Conservation (phyloP, 1,140 invertebrate genomes). For the Sycophaga agraensis region DNA sequence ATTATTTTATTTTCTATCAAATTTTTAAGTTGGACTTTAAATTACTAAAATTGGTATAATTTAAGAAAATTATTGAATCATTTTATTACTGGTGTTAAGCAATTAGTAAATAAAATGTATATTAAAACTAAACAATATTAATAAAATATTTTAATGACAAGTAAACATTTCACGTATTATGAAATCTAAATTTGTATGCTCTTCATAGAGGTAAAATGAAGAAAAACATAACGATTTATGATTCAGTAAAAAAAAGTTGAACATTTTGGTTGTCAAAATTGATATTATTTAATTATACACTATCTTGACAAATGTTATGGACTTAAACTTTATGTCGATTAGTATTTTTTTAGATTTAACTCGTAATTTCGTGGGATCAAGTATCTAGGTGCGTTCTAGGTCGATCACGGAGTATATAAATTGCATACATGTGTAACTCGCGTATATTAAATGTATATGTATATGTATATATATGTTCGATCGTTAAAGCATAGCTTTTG, state of each 20-base stretch:
- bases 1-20: slow-evolving; percentile 2
- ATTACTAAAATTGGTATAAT: too few species aligned
- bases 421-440: slow-evolving; percentile 17
- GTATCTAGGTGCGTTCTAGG: slow-evolving; percentile 33
- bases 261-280: too few species aligned
- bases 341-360: slow-evolving; percentile 12
- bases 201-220: too few species aligned
- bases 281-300: slow-evolving; percentile 3
- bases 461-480: slow-evolving; percentile 40
- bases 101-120: too few species aligned
- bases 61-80: too few species aligned
- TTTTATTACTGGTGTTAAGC: too few species aligned
- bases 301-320: background rate
- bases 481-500: slow-evolving; percentile 42
- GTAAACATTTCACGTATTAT: background rate
- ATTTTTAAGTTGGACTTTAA: slow-evolving; percentile 7
- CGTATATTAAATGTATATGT: slow-evolving; percentile 21
- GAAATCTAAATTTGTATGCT: too few species aligned
- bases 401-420: slow-evolving; percentile 29
- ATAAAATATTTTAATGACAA: too few species aligned
- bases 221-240: too few species aligned
- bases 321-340: slow-evolving; percentile 8
- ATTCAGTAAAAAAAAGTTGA: too few species aligned
- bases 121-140: too few species aligned
- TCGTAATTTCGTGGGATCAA: slow-evolving; percentile 33